phyloP scores from a whole-genome alignment of 2,797 vertebrate genomes.

The Muscicapa comitata region DNA sequence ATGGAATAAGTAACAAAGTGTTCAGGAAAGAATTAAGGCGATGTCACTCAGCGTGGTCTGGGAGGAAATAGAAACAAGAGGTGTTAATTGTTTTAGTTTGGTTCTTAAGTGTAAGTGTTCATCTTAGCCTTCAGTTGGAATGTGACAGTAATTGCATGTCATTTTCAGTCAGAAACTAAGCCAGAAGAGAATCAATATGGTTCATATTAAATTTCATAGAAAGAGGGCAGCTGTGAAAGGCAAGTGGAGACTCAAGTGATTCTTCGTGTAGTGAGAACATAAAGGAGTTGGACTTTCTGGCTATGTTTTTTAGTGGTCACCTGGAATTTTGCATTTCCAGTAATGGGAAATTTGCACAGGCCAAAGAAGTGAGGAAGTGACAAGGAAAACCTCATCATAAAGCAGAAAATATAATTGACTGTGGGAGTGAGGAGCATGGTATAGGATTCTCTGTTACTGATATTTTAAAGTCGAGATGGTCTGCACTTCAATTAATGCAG shows the following conservation, averaged over 20 bases:
- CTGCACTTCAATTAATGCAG: neutral
- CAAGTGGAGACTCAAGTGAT: neutral
- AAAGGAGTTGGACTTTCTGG: neutral
- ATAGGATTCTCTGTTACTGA: neutral
- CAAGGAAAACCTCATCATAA: neutral
- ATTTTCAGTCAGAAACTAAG: neutral
- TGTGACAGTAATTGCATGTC: neutral
- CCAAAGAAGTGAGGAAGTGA: neutral
- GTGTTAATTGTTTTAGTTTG: constrained; percentile 23
- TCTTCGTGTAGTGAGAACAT: neutral
- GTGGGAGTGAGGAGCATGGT: neutral
- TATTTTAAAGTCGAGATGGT: neutral
- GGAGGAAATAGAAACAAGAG: neutral
- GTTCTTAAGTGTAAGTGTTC: constrained; percentile 15
- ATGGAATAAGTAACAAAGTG: constrained; percentile 19
- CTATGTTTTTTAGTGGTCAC: neutral
- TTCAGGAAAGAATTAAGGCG: constrained; percentile 21
- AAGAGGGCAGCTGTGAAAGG: neutral
- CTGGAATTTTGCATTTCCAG: neutral
- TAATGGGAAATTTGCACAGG: neutral
- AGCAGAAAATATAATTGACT: neutral
- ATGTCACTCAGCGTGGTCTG: neutral
- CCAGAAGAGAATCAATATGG: neutral
- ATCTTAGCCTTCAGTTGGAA: neutral
- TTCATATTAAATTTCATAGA: neutral